Percentiles rank a stretch among this genome's conserved stretches.
These are phyloP conservation scores for Nothoprocta pentlandii DNA, from an alignment of 2,113 vertebrate species.

Conservation along the genomic window DNA sequence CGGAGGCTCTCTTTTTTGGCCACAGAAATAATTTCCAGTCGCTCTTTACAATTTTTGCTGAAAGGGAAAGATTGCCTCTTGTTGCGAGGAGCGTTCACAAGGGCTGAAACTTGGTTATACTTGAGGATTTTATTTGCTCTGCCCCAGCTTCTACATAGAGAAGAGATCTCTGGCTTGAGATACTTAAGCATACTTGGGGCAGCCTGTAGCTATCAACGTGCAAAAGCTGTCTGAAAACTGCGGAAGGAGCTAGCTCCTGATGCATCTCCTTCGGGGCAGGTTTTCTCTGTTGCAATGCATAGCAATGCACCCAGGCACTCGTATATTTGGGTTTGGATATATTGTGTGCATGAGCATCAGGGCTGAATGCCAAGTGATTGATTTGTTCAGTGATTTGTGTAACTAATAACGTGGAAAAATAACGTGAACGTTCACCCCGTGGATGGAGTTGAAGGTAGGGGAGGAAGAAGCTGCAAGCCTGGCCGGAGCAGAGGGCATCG, in stretches of 20 bases:
- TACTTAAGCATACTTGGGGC: neutral
- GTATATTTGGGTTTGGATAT: neutral
- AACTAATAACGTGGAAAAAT: neutral
- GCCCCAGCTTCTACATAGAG: neutral
- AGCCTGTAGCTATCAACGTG: neutral
- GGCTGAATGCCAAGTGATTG: neutral
- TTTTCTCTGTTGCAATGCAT: neutral
- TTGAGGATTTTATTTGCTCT: neutral
- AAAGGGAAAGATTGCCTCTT: neutral
- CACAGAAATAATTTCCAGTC: conserved; percentile 47
- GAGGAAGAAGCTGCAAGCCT: accelerated
- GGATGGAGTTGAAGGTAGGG: neutral
- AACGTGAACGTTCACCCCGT: neutral
- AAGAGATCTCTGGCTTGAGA: neutral
- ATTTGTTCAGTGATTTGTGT: neutral
- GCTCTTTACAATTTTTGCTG: neutral
- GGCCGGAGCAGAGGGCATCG: accelerated
- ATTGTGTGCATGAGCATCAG: neutral
- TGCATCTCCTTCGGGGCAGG: accelerated
- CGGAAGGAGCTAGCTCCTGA: neutral
- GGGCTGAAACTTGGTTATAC: accelerated
- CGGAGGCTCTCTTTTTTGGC: conserved; percentile 38
- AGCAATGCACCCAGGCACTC: neutral
- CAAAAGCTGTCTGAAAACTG: neutral
- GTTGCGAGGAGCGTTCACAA: neutral